Percentiles rank a stretch among this genome's conserved stretches.
Conservation (phyloP, 2,797 vertebrate genomes). For the Myripristis jacobus region DNA sequence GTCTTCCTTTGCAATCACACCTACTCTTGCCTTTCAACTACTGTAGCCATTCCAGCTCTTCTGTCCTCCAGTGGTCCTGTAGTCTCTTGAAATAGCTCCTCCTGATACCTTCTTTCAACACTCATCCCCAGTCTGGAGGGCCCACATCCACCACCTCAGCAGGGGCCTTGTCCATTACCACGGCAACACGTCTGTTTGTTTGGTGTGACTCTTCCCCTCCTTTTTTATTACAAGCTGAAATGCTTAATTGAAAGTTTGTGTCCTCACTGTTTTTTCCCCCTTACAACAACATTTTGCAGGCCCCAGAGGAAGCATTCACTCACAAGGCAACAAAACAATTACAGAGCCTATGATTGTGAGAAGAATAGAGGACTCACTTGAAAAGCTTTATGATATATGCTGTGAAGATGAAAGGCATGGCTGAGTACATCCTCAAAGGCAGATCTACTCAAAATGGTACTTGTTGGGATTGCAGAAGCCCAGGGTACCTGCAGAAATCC, state of each 20-base stretch:
- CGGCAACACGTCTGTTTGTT: conserved; percentile 76
- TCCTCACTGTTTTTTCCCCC: conserved; percentile 56
- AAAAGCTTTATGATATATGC: not conserved
- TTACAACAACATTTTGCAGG: conserved; percentile 22
- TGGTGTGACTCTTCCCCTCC: conserved; percentile 59
- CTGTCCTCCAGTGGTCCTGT: conserved; percentile 6
- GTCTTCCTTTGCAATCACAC: conserved; percentile 17
- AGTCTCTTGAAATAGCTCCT: conserved; percentile 40
- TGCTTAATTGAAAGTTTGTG: conserved; percentile 65
- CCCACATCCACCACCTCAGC: conserved; percentile 50
- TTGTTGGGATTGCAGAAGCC: not conserved
- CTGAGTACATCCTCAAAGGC: not conserved
- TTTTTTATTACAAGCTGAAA: conserved; percentile 66
- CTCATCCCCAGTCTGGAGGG: conserved; percentile 24
- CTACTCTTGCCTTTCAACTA: conserved; percentile 15
- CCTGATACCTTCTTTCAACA: conserved; percentile 46
- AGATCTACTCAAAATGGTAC: not conserved
- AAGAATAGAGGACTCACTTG: conserved; percentile 3
- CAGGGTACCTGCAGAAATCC: not conserved
- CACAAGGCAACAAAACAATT: conserved; percentile 3
- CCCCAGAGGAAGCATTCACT: conserved; percentile 19
- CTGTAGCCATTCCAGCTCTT: conserved; percentile 8
- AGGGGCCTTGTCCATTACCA: conserved; percentile 56
- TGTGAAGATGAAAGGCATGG: conserved; percentile 2
- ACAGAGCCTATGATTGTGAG: not conserved